These are phyloP conservation scores for Canis aureus DNA, from an alignment of 2,113 vertebrate genomes.

Conservation along the genomic window DNA sequence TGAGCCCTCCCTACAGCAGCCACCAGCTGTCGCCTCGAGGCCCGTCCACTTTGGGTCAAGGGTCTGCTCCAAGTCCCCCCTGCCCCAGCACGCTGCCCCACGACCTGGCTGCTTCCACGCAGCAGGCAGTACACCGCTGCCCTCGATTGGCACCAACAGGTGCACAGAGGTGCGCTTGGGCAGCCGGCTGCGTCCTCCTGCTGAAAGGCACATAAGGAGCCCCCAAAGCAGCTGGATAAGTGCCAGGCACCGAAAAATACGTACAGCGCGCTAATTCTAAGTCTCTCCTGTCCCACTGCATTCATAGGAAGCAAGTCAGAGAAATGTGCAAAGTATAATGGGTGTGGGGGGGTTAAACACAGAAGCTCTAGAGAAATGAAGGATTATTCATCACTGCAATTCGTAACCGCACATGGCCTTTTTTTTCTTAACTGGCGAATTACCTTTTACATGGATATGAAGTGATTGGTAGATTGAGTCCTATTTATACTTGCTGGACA, in stretches of 20 bases:
- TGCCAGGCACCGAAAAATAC: neutral
- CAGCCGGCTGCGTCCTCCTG: neutral
- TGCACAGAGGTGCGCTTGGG: neutral
- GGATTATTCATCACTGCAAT: conserved; percentile 20
- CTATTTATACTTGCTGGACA: conserved; percentile 30
- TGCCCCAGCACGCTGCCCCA: neutral
- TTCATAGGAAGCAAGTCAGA: conserved; percentile 15
- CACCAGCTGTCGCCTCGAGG: too few species aligned
- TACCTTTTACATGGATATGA: neutral
- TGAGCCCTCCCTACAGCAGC: too few species aligned
- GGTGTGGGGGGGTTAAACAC: neutral
- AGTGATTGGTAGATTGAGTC: neutral
- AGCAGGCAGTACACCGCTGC: neutral
- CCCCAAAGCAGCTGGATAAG: conserved; percentile 58
- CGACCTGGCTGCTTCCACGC: conserved; percentile 44
- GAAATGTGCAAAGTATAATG: neutral
- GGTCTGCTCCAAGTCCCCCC: too few species aligned
- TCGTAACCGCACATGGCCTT: neutral
- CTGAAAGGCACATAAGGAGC: conserved; percentile 47
- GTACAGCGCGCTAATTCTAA: conserved; percentile 30
- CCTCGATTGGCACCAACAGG: too few species aligned
- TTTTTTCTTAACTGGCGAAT: neutral
- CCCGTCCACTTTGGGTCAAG: too few species aligned
- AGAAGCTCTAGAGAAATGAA: neutral
- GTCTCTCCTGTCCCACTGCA: conserved; percentile 27